A percentile compares a stretch with the other conserved stretches of the same genome.
phyloP scores from a whole-genome alignment of 2,113 vertebrate species.

The Trachemys scripta region DNA sequence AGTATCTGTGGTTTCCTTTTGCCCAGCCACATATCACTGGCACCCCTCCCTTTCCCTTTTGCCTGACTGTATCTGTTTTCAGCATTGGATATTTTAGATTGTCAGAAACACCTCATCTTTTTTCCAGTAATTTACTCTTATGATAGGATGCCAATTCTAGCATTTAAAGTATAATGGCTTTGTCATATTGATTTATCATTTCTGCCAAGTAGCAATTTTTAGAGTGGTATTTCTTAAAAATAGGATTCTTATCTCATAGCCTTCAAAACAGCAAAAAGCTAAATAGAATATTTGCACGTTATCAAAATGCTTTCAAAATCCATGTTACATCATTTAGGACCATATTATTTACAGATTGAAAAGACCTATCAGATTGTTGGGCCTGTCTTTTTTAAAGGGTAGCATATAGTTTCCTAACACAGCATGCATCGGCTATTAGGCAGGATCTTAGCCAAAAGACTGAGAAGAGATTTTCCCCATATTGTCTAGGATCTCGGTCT shows the following conservation, averaged over 20 bases:
- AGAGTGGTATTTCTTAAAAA: constrained; percentile 31
- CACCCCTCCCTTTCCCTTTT: background rate
- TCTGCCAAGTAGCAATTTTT: constrained; percentile 25
- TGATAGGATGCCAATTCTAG: background rate
- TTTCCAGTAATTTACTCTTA: background rate
- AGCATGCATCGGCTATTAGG: background rate
- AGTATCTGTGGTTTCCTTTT: background rate
- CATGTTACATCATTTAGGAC: background rate
- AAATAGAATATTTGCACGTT: constrained; percentile 2
- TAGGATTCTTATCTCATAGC: constrained; percentile 6
- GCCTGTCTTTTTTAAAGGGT: background rate
- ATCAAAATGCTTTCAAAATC: background rate
- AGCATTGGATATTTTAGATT: background rate
- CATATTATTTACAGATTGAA: background rate
- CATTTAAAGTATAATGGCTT: constrained; percentile 28
- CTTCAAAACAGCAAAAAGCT: constrained; percentile 47
- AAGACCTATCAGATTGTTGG: background rate
- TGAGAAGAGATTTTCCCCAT: background rate
- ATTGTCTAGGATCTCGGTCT: background rate
- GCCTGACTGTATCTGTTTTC: constrained; percentile 5
- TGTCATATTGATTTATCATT: constrained; percentile 41
- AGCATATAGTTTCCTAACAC: background rate
- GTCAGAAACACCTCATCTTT: background rate
- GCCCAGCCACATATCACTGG: background rate
- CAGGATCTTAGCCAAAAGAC: background rate